A percentile compares a stretch with the other conserved stretches of the same genome.
Evolutionary conservation across 2,113 vertebrate genomes (phyloP).

Genomic region (Ptychochromis oligacanthus): DNA sequence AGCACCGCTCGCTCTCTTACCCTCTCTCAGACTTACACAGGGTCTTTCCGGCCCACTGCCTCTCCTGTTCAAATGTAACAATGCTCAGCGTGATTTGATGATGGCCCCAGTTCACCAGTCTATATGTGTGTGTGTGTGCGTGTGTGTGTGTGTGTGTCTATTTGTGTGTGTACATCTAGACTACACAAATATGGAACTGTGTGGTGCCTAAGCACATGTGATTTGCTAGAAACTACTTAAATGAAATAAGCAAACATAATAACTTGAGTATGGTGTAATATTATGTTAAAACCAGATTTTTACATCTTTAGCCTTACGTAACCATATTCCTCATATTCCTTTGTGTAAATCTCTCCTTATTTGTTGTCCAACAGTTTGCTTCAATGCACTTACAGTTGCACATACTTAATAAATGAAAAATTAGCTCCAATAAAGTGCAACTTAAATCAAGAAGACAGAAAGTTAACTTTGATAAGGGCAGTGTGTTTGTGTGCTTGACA

Average conservation of each 20-base stretch:
- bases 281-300: neutral
- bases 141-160: conserved; percentile 22
- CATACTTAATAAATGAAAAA: neutral
- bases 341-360: neutral
- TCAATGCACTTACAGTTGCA: rapidly evolving
- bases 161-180: conserved; percentile 7
- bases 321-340: neutral
- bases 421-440: conserved; percentile 8
- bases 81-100: conserved; percentile 79
- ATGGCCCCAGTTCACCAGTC: conserved; percentile 69
- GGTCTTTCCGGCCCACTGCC: conserved; percentile 76
- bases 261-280: neutral
- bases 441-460: conserved; percentile 8
- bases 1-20: conserved; percentile 42
- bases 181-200: neutral
- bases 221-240: neutral
- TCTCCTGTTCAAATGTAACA: conserved; percentile 76
- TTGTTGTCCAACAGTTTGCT: neutral
- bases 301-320: neutral
- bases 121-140: conserved; percentile 38
- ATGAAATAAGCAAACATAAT: neutral
- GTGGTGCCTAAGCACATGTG: neutral
- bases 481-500: conserved; percentile 8
- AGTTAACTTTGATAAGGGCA: conserved; percentile 52
- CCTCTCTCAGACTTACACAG: conserved; percentile 62